phyloP scores from a whole-genome alignment of 2,888 invertebrate species.

The Athrips mouffetella region DNA sequence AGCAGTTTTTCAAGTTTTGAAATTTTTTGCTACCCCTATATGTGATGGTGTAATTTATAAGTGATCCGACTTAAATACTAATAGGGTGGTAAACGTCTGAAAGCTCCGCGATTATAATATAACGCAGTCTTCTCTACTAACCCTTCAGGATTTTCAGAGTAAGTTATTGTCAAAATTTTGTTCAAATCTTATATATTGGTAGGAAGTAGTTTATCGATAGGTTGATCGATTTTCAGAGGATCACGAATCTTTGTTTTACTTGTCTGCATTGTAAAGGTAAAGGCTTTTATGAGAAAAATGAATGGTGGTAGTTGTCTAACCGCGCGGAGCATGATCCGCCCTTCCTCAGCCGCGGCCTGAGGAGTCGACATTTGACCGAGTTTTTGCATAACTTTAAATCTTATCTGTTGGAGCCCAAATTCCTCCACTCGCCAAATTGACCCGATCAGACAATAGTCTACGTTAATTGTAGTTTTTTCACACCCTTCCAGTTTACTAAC shows the following conservation, averaged over 20 bases:
- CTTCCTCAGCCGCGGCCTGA: not conserved
- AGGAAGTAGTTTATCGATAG: too few relatives aligned
- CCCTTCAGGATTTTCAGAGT: not conserved
- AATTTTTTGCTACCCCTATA: too few relatives aligned
- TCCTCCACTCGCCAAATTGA: conserved; percentile 33
- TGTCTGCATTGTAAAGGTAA: too few relatives aligned
- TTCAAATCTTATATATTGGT: not conserved
- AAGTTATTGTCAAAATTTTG: not conserved
- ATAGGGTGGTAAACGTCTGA: conserved; percentile 2
- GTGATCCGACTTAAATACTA: not conserved
- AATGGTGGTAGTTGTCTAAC: not conserved
- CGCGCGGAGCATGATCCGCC: not conserved
- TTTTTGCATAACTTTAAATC: conserved; percentile 28
- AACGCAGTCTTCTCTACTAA: not conserved
- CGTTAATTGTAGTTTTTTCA: conserved; percentile 37
- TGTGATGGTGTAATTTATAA: too few relatives aligned
- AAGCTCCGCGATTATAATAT: conserved; percentile 7
- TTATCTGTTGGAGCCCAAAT: conserved; percentile 25
- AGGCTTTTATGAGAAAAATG: too few relatives aligned
- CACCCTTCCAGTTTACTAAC: conserved; percentile 35
- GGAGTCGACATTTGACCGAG: conserved; percentile 28
- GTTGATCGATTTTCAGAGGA: too few relatives aligned
- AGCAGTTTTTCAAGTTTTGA: too few relatives aligned
- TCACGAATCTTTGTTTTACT: too few relatives aligned
- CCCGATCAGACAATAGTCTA: conserved; percentile 36